Percentiles rank a stretch among this genome's conserved stretches.
These are phyloP conservation scores for Luperina testacea DNA, from an alignment of 2,888 invertebrate species.

Conservation along the genomic window DNA sequence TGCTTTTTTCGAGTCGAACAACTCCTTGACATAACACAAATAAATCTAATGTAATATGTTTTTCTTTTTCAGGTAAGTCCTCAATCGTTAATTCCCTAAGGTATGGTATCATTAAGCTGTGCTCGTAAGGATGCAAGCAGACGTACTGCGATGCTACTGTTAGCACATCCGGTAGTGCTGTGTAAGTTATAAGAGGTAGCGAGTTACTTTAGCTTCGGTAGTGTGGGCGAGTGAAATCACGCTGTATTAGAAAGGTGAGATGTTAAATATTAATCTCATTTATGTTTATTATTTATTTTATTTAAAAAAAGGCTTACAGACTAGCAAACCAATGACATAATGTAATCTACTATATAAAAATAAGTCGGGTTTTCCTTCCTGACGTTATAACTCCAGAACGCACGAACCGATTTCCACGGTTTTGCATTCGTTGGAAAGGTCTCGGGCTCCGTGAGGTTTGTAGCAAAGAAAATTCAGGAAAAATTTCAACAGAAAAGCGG, in stretches of 20 bases:
- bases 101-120: slow-evolving; percentile 51
- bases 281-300: too few relatives aligned
- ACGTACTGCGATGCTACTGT: slow-evolving; percentile 35
- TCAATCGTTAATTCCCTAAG: slow-evolving; percentile 31
- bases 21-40: not conserved
- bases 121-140: slow-evolving; percentile 45
- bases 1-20: not conserved
- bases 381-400: too few relatives aligned
- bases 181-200: slow-evolving; percentile 63
- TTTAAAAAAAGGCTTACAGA: too few relatives aligned
- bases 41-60: not conserved
- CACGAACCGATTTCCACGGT: too few relatives aligned
- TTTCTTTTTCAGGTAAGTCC: slow-evolving; percentile 53
- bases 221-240: not conserved
- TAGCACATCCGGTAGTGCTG: slow-evolving; percentile 48
- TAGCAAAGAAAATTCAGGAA: too few relatives aligned
- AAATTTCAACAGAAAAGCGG: too few relatives aligned
- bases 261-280: not conserved
- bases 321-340: too few relatives aligned
- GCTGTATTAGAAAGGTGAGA: not conserved
- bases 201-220: slow-evolving; percentile 19
- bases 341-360: too few relatives aligned
- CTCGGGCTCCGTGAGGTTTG: too few relatives aligned
- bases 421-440: too few relatives aligned
- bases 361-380: too few relatives aligned